phyloP scores from a whole-genome alignment of 2,113 vertebrate species.

The Mugil cephalus region DNA sequence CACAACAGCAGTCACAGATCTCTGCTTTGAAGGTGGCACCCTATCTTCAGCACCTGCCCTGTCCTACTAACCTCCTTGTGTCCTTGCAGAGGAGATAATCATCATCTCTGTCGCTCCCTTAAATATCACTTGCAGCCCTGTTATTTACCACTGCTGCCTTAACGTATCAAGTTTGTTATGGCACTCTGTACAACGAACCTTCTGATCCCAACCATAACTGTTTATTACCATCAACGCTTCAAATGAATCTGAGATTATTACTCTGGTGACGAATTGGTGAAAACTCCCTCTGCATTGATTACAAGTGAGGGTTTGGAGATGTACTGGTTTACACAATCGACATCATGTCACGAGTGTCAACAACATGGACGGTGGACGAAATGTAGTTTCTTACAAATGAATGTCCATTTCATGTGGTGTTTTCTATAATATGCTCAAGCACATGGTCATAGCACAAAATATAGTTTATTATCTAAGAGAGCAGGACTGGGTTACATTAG shows the following conservation, averaged over 20 bases:
- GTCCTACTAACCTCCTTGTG: constrained; percentile 53
- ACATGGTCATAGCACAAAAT: not conserved
- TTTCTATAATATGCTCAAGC: too few relatives aligned
- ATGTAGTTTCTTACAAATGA: constrained; percentile 17
- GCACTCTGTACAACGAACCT: constrained; percentile 18
- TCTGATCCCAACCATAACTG: constrained; percentile 51
- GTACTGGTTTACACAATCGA: constrained; percentile 57
- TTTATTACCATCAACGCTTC: constrained; percentile 64
- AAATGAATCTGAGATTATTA: constrained; percentile 54
- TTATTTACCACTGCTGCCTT: constrained; percentile 42
- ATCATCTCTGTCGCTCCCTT: constrained; percentile 8
- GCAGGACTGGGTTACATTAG: constrained; percentile 11
- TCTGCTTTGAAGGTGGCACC: constrained; percentile 62
- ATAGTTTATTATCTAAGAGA: not conserved
- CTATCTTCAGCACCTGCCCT: constrained; percentile 56
- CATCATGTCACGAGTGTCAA: constrained; percentile 7
- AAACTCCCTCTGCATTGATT: constrained; percentile 53
- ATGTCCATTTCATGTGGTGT: constrained; percentile 11
- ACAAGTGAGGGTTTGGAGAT: constrained; percentile 49
- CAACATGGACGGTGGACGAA: constrained; percentile 6
- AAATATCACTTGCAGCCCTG: constrained; percentile 15
- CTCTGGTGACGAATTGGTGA: constrained; percentile 26
- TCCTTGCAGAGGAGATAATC: constrained; percentile 32
- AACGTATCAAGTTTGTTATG: constrained; percentile 41
- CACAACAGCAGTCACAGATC: constrained; percentile 65